phyloP scores from a whole-genome alignment of 2,113 vertebrate species.

The Corvus cornix region DNA sequence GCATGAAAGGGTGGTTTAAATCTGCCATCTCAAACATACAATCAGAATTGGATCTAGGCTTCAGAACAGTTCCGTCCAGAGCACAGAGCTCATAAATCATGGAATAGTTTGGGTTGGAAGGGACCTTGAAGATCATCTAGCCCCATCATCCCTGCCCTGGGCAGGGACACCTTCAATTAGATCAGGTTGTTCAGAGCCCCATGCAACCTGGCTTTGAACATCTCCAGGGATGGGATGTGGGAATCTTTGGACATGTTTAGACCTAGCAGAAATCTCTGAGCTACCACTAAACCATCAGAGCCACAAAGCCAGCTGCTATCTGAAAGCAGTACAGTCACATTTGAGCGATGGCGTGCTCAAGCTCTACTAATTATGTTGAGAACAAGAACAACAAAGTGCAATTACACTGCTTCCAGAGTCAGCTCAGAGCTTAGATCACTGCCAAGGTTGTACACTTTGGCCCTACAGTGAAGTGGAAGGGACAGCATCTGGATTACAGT shows the following conservation, averaged over 20 bases:
- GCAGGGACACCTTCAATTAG: neutral
- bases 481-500: neutral
- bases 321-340: neutral
- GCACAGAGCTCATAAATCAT: neutral
- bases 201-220: neutral
- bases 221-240: neutral
- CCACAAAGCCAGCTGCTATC: neutral
- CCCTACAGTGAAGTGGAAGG: neutral
- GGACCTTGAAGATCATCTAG: neutral
- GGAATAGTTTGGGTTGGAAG: neutral
- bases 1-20: neutral
- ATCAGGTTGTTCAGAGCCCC: neutral
- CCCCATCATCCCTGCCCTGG: neutral
- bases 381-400: neutral
- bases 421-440: neutral
- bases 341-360: neutral
- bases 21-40: neutral
- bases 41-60: neutral
- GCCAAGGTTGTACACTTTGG: neutral
- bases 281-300: neutral
- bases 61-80: neutral
- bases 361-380: neutral
- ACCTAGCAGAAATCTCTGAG: neutral
- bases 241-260: accelerated
- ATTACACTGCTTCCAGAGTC: neutral